phyloP scores from a whole-genome alignment of 2,888 invertebrate species.

The Napeogenes sylphis region DNA sequence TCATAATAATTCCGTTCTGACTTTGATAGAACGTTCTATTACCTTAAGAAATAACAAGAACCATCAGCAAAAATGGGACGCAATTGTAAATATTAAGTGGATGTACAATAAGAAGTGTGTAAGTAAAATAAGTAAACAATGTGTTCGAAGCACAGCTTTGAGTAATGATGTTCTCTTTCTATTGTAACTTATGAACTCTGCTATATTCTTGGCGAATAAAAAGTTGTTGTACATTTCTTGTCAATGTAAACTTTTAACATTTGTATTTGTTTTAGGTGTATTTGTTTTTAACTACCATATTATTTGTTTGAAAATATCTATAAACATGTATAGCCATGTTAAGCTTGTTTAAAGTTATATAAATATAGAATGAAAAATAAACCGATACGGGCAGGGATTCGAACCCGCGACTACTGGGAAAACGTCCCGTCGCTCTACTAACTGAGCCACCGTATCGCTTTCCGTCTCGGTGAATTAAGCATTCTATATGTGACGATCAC shows the following conservation, averaged over 20 bases:
- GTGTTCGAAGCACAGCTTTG: constrained; percentile 53
- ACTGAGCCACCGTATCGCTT: no score
- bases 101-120: constrained; percentile 37
- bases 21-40: neutral
- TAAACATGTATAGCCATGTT: no score
- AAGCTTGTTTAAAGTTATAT: no score
- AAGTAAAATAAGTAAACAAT: constrained; percentile 50
- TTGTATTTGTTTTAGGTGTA: no score
- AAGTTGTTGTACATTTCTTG: constrained; percentile 55
- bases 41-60: constrained; percentile 46
- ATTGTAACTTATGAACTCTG: constrained; percentile 62
- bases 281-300: no score
- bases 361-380: no score
- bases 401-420: no score
- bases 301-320: no score
- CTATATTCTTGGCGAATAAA: constrained; percentile 65
- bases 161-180: constrained; percentile 62
- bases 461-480: no score
- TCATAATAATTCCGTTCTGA: neutral
- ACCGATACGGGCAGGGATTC: no score
- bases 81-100: constrained; percentile 55
- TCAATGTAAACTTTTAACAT: constrained; percentile 42
- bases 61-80: constrained; percentile 49
- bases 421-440: no score
- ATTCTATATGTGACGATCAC: no score